Conservation (phyloP, 2,888 invertebrate species). For the Xanthia icteritia region DNA sequence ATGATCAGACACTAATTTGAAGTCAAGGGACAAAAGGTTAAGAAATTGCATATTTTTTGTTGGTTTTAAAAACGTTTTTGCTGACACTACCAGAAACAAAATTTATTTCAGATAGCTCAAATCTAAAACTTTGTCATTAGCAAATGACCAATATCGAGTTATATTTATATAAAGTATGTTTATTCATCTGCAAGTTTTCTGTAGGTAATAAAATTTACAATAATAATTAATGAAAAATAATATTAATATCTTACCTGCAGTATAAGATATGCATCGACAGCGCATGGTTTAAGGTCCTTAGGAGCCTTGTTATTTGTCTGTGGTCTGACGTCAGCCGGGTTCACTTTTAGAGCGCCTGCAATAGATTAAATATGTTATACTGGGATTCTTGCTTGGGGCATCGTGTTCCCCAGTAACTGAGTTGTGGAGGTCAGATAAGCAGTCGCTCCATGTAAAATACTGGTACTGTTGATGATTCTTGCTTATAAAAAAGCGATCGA, state of each 20-base stretch:
- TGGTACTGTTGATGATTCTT: too few relatives aligned
- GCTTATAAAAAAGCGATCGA: background rate
- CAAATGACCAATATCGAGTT: background rate
- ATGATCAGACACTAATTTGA: background rate
- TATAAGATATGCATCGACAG: conserved; percentile 98
- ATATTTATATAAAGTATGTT: too few relatives aligned
- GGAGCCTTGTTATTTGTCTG: conserved; percentile 93
- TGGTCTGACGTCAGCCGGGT: conserved; percentile 94
- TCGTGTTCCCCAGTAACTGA: too few relatives aligned
- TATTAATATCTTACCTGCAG: conserved; percentile 92
- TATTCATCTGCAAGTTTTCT: too few relatives aligned
- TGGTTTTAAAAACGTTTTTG: background rate
- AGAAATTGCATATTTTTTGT: background rate
- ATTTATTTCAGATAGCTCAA: background rate
- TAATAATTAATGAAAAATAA: too few relatives aligned
- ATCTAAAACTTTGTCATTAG: background rate
- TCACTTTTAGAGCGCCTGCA: conserved; percentile 89
- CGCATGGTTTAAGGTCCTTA: conserved; percentile 96
- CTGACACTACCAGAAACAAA: background rate
- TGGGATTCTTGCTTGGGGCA: background rate
- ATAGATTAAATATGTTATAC: background rate
- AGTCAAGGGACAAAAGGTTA: background rate
- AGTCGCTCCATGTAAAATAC: too few relatives aligned
- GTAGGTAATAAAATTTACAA: background rate
- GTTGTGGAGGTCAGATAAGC: too few relatives aligned